Evolutionary conservation across 2,797 vertebrate species (phyloP).

Genomic region (Amphiprion clarkii): DNA sequence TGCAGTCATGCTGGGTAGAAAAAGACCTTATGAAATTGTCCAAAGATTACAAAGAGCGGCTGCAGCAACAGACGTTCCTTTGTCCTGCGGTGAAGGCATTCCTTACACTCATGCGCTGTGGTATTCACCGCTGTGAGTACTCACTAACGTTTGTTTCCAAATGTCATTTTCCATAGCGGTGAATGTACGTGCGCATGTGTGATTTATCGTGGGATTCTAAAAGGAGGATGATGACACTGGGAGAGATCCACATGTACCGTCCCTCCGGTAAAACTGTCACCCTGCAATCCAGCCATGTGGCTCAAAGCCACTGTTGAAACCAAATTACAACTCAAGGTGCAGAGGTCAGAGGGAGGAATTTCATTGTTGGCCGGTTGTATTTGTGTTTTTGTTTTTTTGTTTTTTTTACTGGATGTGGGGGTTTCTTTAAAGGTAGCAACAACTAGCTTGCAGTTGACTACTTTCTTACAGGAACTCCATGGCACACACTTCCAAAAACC

Average conservation of each 20-base stretch:
- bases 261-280: constrained; percentile 52
- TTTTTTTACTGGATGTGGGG: background rate
- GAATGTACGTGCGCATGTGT: constrained; percentile 11
- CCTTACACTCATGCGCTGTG: constrained; percentile 61
- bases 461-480: constrained; percentile 16
- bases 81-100: constrained; percentile 74
- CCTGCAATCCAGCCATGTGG: constrained; percentile 46
- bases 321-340: constrained; percentile 70
- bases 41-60: constrained; percentile 68
- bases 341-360: constrained; percentile 67
- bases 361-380: constrained; percentile 42
- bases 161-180: constrained; percentile 60
- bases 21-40: constrained; percentile 61
- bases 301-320: constrained; percentile 43
- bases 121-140: constrained; percentile 52
- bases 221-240: constrained; percentile 55
- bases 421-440: constrained; percentile 32
- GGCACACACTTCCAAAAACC: constrained; percentile 25
- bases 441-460: constrained; percentile 3
- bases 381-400: too few relatives aligned
- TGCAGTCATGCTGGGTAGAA: constrained; percentile 65
- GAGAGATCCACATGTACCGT: constrained; percentile 23
- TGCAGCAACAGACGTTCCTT: constrained; percentile 74
- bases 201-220: constrained; percentile 48
- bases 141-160: constrained; percentile 58